phyloP scores from a whole-genome alignment of 2,113 vertebrate species.

The Melanerpes formicivorus region DNA sequence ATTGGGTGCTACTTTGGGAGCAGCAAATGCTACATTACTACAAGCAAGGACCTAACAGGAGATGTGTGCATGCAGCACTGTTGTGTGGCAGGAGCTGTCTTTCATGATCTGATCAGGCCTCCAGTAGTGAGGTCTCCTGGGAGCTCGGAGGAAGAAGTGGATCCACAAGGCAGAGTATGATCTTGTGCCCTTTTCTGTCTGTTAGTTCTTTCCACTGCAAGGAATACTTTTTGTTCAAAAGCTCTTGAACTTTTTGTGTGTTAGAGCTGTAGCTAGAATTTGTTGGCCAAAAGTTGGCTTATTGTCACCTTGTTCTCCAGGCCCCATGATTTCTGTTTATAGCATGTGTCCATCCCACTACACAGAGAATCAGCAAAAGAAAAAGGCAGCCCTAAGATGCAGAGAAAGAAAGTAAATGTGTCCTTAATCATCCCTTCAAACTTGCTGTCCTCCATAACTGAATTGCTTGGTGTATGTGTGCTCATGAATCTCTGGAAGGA shows the following conservation, averaged over 20 bases:
- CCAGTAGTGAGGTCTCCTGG: fast-evolving
- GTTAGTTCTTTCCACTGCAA: neutral
- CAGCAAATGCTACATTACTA: neutral
- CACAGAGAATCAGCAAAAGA: neutral
- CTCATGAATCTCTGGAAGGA: neutral
- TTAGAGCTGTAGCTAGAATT: neutral
- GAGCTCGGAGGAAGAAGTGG: neutral
- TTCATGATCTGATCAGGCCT: fast-evolving
- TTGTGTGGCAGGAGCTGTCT: neutral
- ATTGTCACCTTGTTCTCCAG: neutral
- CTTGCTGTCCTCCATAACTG: neutral
- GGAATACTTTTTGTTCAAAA: neutral
- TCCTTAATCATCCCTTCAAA: neutral
- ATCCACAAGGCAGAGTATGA: neutral
- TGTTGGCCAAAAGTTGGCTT: neutral
- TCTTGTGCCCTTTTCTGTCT: neutral
- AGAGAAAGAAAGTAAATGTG: neutral
- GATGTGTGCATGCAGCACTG: fast-evolving
- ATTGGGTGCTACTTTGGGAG: neutral
- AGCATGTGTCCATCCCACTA: neutral
- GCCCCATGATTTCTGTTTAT: neutral
- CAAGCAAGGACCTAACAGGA: neutral
- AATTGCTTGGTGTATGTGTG: neutral
- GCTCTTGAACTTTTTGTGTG: neutral
- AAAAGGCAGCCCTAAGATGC: neutral